Conservation (phyloP, 2,888 invertebrate species). For the Steinernema hermaphroditum region DNA sequence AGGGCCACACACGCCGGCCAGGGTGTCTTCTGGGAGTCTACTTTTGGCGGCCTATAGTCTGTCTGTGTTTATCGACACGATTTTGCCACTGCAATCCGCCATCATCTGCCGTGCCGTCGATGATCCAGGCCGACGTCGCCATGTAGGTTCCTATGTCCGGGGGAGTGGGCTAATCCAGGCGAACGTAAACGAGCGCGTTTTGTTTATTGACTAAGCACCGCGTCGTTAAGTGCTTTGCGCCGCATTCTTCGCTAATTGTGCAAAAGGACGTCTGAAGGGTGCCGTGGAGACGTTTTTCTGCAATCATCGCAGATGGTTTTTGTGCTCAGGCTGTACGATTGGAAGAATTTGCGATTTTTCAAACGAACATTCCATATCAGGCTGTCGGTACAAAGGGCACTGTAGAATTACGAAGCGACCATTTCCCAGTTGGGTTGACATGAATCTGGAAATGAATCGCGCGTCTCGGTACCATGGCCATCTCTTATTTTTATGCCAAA, state of each 20-base stretch:
- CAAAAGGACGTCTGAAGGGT: not conserved
- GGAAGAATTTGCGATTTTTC: no score
- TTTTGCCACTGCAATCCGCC: not conserved
- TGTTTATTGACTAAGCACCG: constrained; percentile 27
- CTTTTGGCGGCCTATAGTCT: not conserved
- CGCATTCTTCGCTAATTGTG: not conserved
- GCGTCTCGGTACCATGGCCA: no score
- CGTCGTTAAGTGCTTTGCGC: constrained; percentile 18
- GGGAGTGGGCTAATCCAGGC: not conserved
- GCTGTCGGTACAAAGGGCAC: no score
- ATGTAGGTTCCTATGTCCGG: constrained; percentile 36
- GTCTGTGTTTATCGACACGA: constrained; percentile 20
- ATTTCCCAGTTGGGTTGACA: no score
- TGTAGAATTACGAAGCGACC: no score
- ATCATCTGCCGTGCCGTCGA: constrained; percentile 23
- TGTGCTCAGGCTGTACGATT: no score
- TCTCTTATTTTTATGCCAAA: no score
- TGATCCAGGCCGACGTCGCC: constrained; percentile 43
- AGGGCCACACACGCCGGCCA: constrained; percentile 23
- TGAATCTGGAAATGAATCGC: no score
- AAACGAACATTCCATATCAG: no score
- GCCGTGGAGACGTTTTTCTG: no score
- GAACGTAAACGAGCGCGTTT: constrained; percentile 14
- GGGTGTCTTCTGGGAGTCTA: constrained; percentile 20
- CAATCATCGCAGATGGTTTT: no score